A percentile compares a stretch with the other conserved stretches of the same genome.
These are phyloP conservation scores for Octonoba sinensis DNA, from an alignment of 2,888 invertebrate species.

Conservation along the genomic window DNA sequence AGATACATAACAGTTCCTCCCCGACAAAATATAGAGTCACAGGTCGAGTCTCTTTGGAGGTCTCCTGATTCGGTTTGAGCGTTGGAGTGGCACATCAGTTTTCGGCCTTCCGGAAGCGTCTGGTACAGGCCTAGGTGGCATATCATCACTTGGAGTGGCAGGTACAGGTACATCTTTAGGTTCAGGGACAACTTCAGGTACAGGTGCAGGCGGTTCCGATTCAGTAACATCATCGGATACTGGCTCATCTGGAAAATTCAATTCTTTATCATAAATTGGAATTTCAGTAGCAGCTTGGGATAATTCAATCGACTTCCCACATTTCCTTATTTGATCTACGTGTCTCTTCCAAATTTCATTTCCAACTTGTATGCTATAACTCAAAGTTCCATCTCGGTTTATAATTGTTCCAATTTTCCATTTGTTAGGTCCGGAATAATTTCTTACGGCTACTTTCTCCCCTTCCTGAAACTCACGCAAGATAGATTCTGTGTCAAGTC, in stretches of 20 bases:
- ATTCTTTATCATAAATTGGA: slow-evolving; percentile 37
- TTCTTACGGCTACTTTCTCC: slow-evolving; percentile 46
- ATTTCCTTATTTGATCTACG: slow-evolving; percentile 39
- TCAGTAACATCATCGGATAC: slow-evolving; percentile 39
- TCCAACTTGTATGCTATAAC: slow-evolving; percentile 30
- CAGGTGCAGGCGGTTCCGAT: slow-evolving; percentile 33
- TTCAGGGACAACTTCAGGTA: slow-evolving; percentile 36
- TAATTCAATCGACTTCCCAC: slow-evolving; percentile 40
- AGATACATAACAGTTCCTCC: slow-evolving; percentile 44
- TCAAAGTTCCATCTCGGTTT: too few relatives aligned
- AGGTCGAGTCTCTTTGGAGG: slow-evolving; percentile 39
- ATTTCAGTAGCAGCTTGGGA: slow-evolving; percentile 39
- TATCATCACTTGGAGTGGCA: too few relatives aligned
- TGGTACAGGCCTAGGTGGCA: too few relatives aligned
- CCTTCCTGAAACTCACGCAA: slow-evolving; percentile 48
- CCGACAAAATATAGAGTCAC: slow-evolving; percentile 45
- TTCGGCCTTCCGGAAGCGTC: too few relatives aligned
- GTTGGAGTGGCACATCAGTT: too few relatives aligned
- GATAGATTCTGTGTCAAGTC: slow-evolving; percentile 41
- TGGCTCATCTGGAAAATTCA: slow-evolving; percentile 38
- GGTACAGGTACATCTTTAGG: too few relatives aligned
- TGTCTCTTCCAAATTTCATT: slow-evolving; percentile 41
- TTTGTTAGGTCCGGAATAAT: slow-evolving; percentile 34
- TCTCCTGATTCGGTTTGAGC: slow-evolving; percentile 38
- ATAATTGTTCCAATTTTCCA: too few relatives aligned